These are phyloP conservation scores for Danaus chrysippus DNA, from an alignment of 2,888 invertebrate species.

Conservation along the genomic window DNA sequence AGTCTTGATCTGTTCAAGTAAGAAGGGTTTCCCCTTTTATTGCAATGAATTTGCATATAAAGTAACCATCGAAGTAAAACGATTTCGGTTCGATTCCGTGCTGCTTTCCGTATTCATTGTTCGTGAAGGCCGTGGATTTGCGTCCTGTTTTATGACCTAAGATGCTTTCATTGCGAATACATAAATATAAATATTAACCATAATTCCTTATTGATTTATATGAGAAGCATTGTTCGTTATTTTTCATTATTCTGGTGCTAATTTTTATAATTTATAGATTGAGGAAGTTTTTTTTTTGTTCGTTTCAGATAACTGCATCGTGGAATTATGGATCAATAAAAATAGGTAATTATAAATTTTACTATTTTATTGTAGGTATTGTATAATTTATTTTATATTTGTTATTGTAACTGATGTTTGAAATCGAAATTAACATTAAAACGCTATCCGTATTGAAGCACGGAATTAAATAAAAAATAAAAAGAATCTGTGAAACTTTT, in stretches of 20 bases:
- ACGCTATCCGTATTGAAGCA: not conserved
- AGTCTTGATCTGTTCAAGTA: conserved; percentile 72
- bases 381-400: not conserved
- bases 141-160: conserved; percentile 66
- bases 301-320: not conserved
- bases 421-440: not conserved
- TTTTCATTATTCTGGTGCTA: conserved; percentile 49
- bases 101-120: conserved; percentile 76
- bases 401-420: no score
- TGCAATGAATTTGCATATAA: conserved; percentile 77
- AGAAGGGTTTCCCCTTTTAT: conserved; percentile 77
- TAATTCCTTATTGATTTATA: conserved; percentile 62
- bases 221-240: conserved; percentile 44
- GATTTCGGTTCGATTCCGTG: conserved; percentile 68
- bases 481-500: not conserved
- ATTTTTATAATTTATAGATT: conserved; percentile 32
- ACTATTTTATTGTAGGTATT: not conserved
- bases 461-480: not conserved
- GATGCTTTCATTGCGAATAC: conserved; percentile 69
- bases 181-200: conserved; percentile 73
- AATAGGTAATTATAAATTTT: not conserved
- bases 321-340: conserved; percentile 2
- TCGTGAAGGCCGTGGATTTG: conserved; percentile 59
- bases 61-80: conserved; percentile 79
- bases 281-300: conserved; percentile 5